Base-by-base conservation (phyloP, 2,888 invertebrate genomes). In the Thymelicus lineola region DNA sequence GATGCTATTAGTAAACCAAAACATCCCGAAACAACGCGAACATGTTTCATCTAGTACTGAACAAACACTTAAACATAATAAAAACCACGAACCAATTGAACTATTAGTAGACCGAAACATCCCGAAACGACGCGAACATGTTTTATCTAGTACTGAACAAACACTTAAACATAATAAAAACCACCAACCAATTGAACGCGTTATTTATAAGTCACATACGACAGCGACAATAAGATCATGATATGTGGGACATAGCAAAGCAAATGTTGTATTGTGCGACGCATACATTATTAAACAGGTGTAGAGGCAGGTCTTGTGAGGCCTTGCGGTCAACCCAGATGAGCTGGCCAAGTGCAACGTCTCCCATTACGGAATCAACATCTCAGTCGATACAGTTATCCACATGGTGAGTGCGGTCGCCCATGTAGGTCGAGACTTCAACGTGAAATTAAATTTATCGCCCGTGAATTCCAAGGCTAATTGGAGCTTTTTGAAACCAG, bases 261-360 rank as follows among this genome's bases (percentile, higher is more conserved):
- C 48, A 12, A 50, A 36, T 36, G 50, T 66, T 28, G 60, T 67
- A 67, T 61, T 55, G 58, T 53, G 59, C 59, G 28, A 7, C 42
- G n/a, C 53, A 53, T 67, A 61, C 59, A 64, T 65, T 59, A 59
- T 50, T 35, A 70, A 75, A 79, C 81, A 80, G 81, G 80, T 80
- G 80, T 75, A 76, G 70, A 46, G 70, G 75, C 71, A 72, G 74
- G 73, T 57, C 65, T 76, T 10, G 74, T 71, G 76, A 76, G 78
- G 76, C 83, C 80, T 87, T 88, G 90, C 87, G 90, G 90, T 89
- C 87, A 87, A 83, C 86, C 83, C 84, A 89, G 86, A 86, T 87
- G 86, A 82, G 79, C 78, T 73, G 72, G 77, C 74, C 76, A 77
- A 78, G 78, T 80, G 80, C 77, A 75, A 61, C 69, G 76, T 78